phyloP scores from a whole-genome alignment of 2,113 vertebrate genomes.

The Leptosomus discolor region DNA sequence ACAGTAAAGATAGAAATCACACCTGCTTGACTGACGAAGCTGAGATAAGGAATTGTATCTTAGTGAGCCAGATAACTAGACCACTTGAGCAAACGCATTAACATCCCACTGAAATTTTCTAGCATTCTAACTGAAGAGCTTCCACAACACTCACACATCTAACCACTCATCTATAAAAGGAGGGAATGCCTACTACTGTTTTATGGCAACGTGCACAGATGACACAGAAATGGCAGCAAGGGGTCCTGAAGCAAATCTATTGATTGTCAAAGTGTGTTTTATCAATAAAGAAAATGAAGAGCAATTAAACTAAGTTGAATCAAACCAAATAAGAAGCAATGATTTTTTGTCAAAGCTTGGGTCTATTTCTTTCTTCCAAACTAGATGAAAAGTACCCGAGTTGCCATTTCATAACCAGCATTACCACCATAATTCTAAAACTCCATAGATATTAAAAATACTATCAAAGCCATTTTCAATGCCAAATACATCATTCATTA shows the following conservation, averaged over 20 bases:
- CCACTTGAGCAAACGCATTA: background rate
- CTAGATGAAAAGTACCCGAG: background rate
- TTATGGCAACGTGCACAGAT: background rate
- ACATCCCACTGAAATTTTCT: background rate
- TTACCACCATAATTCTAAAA: background rate
- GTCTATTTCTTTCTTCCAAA: background rate
- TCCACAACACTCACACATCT: background rate
- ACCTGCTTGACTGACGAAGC: background rate
- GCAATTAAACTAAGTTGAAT: background rate
- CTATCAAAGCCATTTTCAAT: background rate
- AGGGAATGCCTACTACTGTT: background rate
- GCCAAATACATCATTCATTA: background rate
- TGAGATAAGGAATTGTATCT: background rate
- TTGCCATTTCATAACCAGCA: background rate
- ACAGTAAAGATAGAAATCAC: background rate
- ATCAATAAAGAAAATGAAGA: background rate
- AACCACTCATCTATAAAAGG: background rate
- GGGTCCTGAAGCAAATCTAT: background rate
- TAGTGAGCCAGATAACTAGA: background rate
- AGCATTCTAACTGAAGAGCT: background rate
- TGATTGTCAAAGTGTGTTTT: background rate
- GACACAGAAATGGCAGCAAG: background rate
- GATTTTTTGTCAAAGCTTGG: background rate
- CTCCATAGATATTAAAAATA: background rate
- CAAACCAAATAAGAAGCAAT: background rate